Evolutionary conservation across 23 tunicate genomes (phyloP).

Genomic region (Ciona savignyi): DNA sequence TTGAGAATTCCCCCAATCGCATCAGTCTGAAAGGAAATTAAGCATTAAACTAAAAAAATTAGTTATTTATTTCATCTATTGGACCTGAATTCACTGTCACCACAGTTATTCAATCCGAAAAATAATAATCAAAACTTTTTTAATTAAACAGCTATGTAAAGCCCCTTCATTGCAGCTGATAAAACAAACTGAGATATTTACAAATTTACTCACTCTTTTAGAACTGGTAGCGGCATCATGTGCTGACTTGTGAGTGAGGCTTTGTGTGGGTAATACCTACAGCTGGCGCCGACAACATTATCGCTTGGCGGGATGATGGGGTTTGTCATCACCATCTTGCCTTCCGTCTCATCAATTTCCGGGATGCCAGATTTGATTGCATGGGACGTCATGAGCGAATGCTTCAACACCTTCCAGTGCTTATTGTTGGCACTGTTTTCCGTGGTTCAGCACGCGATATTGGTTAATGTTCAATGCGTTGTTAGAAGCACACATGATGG

Average conservation of each 20-base stretch:
- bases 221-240: slow-evolving; percentile 73
- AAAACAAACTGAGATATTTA: too few species aligned
- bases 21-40: background rate
- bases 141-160: too few species aligned
- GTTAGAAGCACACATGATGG: background rate
- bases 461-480: background rate
- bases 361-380: slow-evolving; percentile 9
- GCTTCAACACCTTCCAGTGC: slow-evolving; percentile 57
- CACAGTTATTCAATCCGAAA: too few species aligned
- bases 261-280: slow-evolving; percentile 35
- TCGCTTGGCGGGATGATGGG: background rate
- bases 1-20: background rate
- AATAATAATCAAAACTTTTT: too few species aligned
- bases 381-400: slow-evolving; percentile 25
- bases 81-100: too few species aligned
- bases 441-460: background rate
- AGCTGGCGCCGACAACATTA: slow-evolving; percentile 14
- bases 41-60: too few species aligned
- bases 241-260: slow-evolving; percentile 77
- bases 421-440: slow-evolving; percentile 16
- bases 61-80: too few species aligned
- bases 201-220: slow-evolving; percentile 66
- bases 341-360: background rate
- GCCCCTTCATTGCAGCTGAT: too few species aligned
- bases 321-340: background rate